These are phyloP conservation scores for Paramormyrops kingsleyae DNA, from an alignment of 2,113 vertebrate species.

Conservation along the genomic window DNA sequence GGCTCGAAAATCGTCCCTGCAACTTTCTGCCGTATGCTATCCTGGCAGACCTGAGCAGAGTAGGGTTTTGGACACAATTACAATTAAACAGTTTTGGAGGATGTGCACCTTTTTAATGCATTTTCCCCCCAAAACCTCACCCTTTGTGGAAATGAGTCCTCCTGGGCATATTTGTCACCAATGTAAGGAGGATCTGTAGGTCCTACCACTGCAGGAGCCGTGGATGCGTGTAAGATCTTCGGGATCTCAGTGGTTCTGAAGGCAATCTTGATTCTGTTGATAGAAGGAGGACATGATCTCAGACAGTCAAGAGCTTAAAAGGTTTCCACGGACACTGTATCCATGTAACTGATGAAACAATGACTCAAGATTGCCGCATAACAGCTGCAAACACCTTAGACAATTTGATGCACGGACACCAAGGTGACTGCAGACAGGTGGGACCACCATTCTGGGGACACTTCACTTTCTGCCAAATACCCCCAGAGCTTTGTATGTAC, in stretches of 20 bases:
- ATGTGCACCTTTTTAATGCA: neutral
- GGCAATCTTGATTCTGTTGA: neutral
- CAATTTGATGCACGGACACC: neutral
- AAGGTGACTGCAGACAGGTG: neutral
- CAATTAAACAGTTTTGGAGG: neutral
- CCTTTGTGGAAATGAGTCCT: neutral
- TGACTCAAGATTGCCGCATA: neutral
- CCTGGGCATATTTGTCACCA: neutral
- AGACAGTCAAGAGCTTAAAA: neutral
- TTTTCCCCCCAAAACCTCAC: neutral
- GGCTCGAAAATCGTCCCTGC: neutral
- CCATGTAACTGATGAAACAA: neutral
- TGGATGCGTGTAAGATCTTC: neutral
- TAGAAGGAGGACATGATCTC: neutral
- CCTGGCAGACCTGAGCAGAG: neutral
- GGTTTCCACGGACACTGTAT: neutral
- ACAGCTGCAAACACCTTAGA: neutral
- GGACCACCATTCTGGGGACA: neutral
- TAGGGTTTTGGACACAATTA: neutral
- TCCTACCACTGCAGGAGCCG: neutral
- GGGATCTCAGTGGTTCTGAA: neutral
- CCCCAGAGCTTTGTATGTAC: neutral
- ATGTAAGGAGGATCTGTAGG: neutral
- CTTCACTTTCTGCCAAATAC: neutral
- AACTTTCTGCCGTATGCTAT: neutral